A percentile compares a stretch with the other conserved stretches of the same genome.
Conservation (phyloP, 2,888 invertebrate genomes). For the Osedax frankpressi region DNA sequence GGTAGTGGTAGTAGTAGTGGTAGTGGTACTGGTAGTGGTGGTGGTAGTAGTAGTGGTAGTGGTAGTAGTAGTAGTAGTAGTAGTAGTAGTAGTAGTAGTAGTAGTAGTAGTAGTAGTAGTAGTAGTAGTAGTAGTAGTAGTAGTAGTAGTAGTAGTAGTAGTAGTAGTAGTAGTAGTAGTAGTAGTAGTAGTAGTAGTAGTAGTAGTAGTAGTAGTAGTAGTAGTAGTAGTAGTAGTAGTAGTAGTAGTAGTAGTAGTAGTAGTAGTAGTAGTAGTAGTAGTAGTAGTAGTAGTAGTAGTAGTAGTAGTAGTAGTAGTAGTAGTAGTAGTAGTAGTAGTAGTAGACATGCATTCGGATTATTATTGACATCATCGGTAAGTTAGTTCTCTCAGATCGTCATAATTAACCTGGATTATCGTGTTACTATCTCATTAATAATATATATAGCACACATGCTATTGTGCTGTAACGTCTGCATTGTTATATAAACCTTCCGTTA, state of each 20-base stretch:
- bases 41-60: slow-evolving; percentile 16
- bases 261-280: slow-evolving; percentile 22
- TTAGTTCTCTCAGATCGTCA: too few species aligned
- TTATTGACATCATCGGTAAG: too few species aligned
- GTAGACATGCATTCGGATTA: slow-evolving; percentile 11
- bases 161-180: slow-evolving; percentile 14
- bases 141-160: slow-evolving; percentile 16
- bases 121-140: slow-evolving; percentile 18
- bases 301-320: slow-evolving; percentile 22
- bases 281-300: slow-evolving; percentile 22
- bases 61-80: slow-evolving; percentile 17
- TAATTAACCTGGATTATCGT: too few species aligned
- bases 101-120: slow-evolving; percentile 20
- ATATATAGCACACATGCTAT: too few species aligned
- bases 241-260: slow-evolving; percentile 22
- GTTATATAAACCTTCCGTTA: too few species aligned
- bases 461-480: too few species aligned
- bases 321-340: slow-evolving; percentile 19
- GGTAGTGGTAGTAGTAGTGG: slow-evolving; percentile 21
- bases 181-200: slow-evolving; percentile 22
- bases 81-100: slow-evolving; percentile 22
- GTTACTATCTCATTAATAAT: too few species aligned
- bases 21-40: slow-evolving; percentile 21
- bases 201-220: slow-evolving; percentile 22
- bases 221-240: slow-evolving; percentile 22